Evolutionary conservation across 2,113 vertebrate species (phyloP).

Genomic region (Trochalopteron elliotii): DNA sequence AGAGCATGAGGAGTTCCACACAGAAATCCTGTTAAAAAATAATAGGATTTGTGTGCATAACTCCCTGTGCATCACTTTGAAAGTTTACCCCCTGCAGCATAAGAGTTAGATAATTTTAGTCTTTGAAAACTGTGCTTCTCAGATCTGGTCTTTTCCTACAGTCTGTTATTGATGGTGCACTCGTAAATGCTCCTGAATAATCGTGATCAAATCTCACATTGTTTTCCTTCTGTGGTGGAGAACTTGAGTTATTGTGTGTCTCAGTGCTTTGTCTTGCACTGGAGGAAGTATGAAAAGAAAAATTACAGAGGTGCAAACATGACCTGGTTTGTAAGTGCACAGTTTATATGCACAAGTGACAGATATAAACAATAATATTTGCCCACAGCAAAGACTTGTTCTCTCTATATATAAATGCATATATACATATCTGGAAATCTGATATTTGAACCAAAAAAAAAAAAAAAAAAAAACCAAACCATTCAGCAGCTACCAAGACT

Average conservation of each 20-base stretch:
- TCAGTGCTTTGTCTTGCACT: neutral
- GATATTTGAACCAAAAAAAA: neutral
- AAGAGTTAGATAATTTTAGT: constrained; percentile 30
- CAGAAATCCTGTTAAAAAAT: constrained; percentile 51
- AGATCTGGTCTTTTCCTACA: constrained; percentile 6
- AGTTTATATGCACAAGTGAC: neutral
- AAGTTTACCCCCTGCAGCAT: constrained; percentile 40
- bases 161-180: neutral
- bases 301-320: neutral
- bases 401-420: neutral
- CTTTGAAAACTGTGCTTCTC: constrained; percentile 30
- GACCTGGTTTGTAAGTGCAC: neutral
- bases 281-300: neutral
- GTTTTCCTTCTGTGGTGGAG: neutral
- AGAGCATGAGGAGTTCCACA: neutral
- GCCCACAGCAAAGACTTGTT: neutral
- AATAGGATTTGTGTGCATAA: constrained; percentile 46
- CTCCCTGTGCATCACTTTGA: constrained; percentile 24
- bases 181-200: constrained; percentile 19
- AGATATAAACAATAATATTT: neutral
- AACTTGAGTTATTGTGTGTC: neutral
- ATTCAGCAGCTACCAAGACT: neutral
- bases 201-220: neutral
- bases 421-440: neutral
- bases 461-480: fast-evolving